A percentile compares a stretch with the other conserved stretches of the same genome.
phyloP scores from a whole-genome alignment of 2,888 invertebrate species.

The Cetonia aurata region DNA sequence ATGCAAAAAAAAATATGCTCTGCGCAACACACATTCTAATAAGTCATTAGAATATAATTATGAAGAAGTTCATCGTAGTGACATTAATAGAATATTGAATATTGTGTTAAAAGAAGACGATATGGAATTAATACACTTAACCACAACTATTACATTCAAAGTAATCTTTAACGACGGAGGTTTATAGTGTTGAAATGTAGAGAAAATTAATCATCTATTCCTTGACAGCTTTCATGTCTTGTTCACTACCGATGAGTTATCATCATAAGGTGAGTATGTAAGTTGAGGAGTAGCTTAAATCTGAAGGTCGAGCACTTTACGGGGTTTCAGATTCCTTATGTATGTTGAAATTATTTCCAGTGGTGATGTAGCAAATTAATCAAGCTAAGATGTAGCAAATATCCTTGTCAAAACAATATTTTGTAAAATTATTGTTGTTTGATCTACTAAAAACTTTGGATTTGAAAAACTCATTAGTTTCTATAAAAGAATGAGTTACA shows the following conservation, averaged over 20 bases:
- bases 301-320: constrained; percentile 52
- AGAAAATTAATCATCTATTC: constrained; percentile 45
- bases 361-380: too few species aligned
- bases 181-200: background rate
- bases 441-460: too few species aligned
- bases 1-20: background rate
- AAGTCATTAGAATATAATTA: constrained; percentile 42
- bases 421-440: too few species aligned
- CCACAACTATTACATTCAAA: background rate
- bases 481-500: too few species aligned
- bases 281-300: constrained; percentile 54
- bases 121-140: background rate
- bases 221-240: constrained; percentile 52
- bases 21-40: background rate
- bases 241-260: constrained; percentile 63
- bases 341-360: too few species aligned
- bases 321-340: constrained; percentile 20
- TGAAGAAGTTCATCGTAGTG: constrained; percentile 46
- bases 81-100: background rate
- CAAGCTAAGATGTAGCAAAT: too few species aligned
- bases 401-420: too few species aligned
- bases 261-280: constrained; percentile 59
- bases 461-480: too few species aligned
- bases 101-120: background rate
- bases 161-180: background rate